phyloP scores from a whole-genome alignment of 2,113 vertebrate species.

The Osmerus eperlanus region DNA sequence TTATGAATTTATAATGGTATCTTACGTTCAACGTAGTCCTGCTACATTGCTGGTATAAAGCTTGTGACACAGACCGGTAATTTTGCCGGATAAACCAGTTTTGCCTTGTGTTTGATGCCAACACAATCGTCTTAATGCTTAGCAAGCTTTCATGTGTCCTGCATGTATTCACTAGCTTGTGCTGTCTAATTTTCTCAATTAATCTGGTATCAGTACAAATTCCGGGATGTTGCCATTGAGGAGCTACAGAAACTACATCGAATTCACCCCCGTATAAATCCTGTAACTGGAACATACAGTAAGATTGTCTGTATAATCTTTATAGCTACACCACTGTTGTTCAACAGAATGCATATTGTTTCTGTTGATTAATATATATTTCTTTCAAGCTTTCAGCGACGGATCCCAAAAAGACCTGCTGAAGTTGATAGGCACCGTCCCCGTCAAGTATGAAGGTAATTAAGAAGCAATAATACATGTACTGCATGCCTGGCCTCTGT shows the following conservation, averaged over 20 bases:
- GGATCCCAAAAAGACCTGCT: constrained; percentile 89
- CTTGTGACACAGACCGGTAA: too few relatives aligned
- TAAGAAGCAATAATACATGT: background rate
- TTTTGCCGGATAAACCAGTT: constrained; percentile 55
- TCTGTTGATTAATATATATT: background rate
- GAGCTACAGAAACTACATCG: constrained; percentile 69
- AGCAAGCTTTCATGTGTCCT: background rate
- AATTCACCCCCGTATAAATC: constrained; percentile 52
- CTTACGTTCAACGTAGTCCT: background rate
- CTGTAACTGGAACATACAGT: constrained; percentile 66
- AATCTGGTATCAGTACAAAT: constrained; percentile 69
- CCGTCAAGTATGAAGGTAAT: constrained; percentile 85
- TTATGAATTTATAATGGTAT: background rate
- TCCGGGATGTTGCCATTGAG: constrained; percentile 69
- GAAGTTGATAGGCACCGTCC: constrained; percentile 85
- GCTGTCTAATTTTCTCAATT: background rate
- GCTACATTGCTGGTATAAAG: background rate
- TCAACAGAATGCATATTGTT: too few relatives aligned
- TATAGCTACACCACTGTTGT: background rate
- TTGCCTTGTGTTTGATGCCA: background rate
- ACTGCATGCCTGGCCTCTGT: too few relatives aligned
- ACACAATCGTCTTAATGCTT: background rate
- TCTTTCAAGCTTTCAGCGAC: constrained; percentile 84
- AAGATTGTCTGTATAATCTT: constrained; percentile 36
- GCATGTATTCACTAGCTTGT: background rate